phyloP scores from a whole-genome alignment of 53 echinoderm and acorn worm species.

The Crossaster papposus region DNA sequence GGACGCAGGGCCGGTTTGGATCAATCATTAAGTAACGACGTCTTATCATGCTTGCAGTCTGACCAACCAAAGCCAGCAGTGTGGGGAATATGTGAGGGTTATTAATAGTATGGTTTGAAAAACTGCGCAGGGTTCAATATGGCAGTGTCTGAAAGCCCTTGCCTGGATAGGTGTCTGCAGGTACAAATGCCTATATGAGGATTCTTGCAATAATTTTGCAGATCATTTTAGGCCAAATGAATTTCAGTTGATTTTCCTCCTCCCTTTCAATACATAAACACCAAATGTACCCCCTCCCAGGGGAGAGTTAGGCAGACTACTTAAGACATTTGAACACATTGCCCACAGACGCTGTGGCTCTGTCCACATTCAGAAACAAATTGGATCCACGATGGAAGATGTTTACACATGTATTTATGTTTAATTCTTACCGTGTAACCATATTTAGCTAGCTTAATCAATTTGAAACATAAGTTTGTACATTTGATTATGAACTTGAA shows the following conservation, averaged over 20 bases:
- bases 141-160: neutral
- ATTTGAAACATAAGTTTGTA: neutral
- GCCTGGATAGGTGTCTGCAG: neutral
- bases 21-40: constrained; percentile 25
- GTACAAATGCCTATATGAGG: neutral
- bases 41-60: constrained; percentile 6
- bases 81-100: neutral
- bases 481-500: neutral
- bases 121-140: neutral
- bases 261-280: no score
- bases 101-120: neutral
- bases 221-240: no score
- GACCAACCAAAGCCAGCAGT: neutral
- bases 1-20: neutral
- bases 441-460: neutral
- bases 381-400: no score
- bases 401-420: no score
- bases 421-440: no score
- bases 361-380: no score
- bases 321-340: no score
- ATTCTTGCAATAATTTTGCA: neutral
- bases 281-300: no score
- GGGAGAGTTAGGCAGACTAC: no score
- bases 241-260: no score
- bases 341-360: no score